Base-by-base conservation (phyloP, 1,140 invertebrate genomes). In the Drosophila parvula region DNA sequence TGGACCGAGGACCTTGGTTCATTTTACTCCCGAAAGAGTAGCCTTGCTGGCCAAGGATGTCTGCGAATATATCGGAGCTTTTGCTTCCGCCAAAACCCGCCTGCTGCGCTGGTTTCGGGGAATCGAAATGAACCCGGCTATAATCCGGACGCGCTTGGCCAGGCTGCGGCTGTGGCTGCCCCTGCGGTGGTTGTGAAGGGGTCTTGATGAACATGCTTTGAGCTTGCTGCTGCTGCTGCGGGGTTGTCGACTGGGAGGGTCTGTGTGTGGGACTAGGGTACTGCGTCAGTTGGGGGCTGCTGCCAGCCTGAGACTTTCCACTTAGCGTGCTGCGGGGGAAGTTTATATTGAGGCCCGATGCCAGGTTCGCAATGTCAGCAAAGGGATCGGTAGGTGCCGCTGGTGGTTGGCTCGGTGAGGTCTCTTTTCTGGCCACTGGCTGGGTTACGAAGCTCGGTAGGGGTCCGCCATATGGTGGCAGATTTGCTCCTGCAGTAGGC, bases 21-120 rank as follows among this genome's bases (percentile, higher is more conserved):
- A 96, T 96, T 79, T 96, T 96, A 3, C 94, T 93, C 8, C 95
- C 95, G 92, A 97, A 97, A 57, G 95, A 95, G 80, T 98, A 98
- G 0, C 96, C 96, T 88, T 98, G 97, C 76, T 95, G 96, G 2
- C 97, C 97, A 1, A 99, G 93, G 11, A 99, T 92, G 92, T 99
- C 98, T 14, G 96, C 97, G 92, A 99, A 99, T 12, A 97, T 95
- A 91, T 98, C 96, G 4, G 93, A 94, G 40, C 65, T 71, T 36
- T 91, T 91, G 30, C 92, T 79, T 90, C 93, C 94, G 48, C 65
- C 70, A 43, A n/a, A 61, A 12, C 74, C 61, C 3, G 50, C 14
- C 27, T 73, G 74, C 40, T 90, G 92, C 0, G 48, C 44, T 45
- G 89, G 77, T 78, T 94, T 94, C 2, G 81, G 69, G 8, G 80